Evolutionary conservation across 2,888 invertebrate genomes (phyloP).

Genomic region (Caprella mutica): DNA sequence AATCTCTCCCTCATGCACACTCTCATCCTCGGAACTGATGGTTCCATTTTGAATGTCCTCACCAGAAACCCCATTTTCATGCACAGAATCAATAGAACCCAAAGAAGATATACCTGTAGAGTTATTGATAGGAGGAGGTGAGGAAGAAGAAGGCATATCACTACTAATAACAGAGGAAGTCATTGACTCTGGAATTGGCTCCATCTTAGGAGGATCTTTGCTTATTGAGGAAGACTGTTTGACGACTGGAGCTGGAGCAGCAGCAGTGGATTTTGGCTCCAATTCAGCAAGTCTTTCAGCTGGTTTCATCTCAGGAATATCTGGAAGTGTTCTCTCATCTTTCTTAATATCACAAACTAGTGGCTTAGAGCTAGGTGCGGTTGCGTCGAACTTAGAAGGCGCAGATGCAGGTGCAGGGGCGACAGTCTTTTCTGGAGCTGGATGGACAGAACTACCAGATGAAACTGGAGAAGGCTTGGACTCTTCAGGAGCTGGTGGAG

Average conservation of each 20-base stretch:
- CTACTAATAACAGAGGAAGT: constrained; percentile 6
- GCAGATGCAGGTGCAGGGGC: background rate
- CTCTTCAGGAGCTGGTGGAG: constrained; percentile 16
- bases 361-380: background rate
- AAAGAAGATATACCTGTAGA: constrained; percentile 9
- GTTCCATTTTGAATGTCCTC: background rate
- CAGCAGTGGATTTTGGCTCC: background rate
- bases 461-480: constrained; percentile 11
- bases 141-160: constrained; percentile 5
- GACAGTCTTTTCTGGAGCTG: background rate
- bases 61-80: too few relatives aligned
- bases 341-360: background rate
- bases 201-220: constrained; percentile 9
- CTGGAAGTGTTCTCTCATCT: constrained; percentile 7
- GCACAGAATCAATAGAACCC: background rate
- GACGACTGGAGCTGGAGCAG: too few relatives aligned
- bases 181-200: constrained; percentile 7
- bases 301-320: constrained; percentile 6
- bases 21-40: background rate
- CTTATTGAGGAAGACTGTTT: background rate
- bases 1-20: background rate
- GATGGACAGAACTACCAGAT: background rate
- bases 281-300: constrained; percentile 1
- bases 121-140: background rate
- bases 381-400: background rate